Base-by-base conservation (phyloP, 2,797 vertebrate species). In the Sphenopsis melanotis region DNA sequence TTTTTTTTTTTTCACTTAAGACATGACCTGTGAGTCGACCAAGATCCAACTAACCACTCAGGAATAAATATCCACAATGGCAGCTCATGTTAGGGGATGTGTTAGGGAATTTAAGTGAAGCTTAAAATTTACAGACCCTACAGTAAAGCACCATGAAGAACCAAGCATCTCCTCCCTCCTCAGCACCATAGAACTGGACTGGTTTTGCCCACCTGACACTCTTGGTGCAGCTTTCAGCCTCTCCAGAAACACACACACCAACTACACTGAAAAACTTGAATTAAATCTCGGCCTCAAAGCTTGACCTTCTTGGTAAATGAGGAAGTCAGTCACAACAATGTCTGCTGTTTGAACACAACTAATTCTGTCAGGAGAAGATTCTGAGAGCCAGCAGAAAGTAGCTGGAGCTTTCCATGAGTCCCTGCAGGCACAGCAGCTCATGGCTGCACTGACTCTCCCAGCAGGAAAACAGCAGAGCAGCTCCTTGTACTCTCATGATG, bases 401-500 rank as follows among this genome's bases (percentile, higher is more conserved):
- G 41, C 12, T 90, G 59, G 66, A 76, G 50, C 29, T 78, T 61
- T 61, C 86, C 6, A 2, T 4, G 22, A 60, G 83, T 4, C 34
- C 21, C 32, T 17, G 3, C 37, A 26, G 64, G 56, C 0, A 14
- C 50, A 10, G 81, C 55, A 61, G 72, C 65, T 72, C 42, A 3
- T 1, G 32, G 75, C 52, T 77, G 42, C 84, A 34, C 1, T 2
- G 46, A 30, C 53, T 81, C 57, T 56, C 46, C 55, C 87, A 47
- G 63, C 10, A 10, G 81, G 37, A 74, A 77, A 41, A 46, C 53
- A 74, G 15, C 71, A 29, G 3, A 87, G 34, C 44, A 57, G 30
- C 27, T 87, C 39, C 87, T 82, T 52, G 22, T 1, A 10, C 55
- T 29, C 53, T 8, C 4, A 52, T 0, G 0, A 5, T 21, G 20